Conservation (phyloP, 2,797 vertebrate species). For the Helicolenus hilgendorfi region DNA sequence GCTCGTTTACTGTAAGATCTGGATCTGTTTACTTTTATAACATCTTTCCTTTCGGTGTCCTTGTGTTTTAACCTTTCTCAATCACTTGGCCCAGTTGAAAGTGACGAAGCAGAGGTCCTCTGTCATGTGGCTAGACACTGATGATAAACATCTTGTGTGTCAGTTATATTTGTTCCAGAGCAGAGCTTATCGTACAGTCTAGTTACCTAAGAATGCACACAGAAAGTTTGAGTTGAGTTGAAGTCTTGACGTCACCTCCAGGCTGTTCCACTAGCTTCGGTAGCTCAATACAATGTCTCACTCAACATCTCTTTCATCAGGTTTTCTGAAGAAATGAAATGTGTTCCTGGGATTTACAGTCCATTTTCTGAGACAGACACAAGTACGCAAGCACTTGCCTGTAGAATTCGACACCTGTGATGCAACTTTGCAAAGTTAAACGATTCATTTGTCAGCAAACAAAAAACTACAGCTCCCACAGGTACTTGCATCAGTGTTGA, state of each 20-base stretch:
- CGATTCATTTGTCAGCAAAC: background rate
- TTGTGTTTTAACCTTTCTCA: slow-evolving; percentile 50
- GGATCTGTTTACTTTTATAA: background rate
- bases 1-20: slow-evolving; percentile 20
- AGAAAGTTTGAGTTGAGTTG: slow-evolving; percentile 5
- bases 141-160: slow-evolving; percentile 46
- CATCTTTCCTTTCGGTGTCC: slow-evolving; percentile 11
- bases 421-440: background rate
- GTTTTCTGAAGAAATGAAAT: background rate
- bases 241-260: background rate
- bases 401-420: background rate
- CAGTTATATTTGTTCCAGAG: slow-evolving; percentile 42
- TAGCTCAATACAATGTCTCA: background rate
- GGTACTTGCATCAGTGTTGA: background rate
- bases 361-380: background rate
- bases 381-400: background rate
- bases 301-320: background rate
- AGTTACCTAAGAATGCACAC: slow-evolving; percentile 18
- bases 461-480: background rate
- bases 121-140: slow-evolving; percentile 32
- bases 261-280: background rate
- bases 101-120: slow-evolving; percentile 33
- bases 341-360: background rate
- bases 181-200: background rate
- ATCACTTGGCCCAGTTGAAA: slow-evolving; percentile 22